Evolutionary conservation across 1,140 invertebrate species (phyloP), one percentile per base, ranked within the genome.

Genomic region (Mesaphorura yosii): DNA sequence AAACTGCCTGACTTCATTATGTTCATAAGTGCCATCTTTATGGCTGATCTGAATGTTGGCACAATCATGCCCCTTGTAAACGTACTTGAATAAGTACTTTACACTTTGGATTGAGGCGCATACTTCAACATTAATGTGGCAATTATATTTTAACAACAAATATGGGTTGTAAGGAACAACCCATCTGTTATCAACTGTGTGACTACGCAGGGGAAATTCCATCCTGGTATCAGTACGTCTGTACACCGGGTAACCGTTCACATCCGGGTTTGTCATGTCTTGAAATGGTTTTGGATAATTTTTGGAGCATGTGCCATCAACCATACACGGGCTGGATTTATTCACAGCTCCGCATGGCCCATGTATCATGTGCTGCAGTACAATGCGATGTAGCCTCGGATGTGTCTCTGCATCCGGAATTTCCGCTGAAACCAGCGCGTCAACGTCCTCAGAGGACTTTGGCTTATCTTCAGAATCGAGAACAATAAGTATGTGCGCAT

Each of bases 161-260:
- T 73, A 49, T 19, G 72, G 70, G 54, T 67, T 72, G 67, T 76
- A 76, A 53, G 73, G 73, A 38, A 75, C 73, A 51, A 76, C 61
- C 70, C 70, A 75, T 28, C 66, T 52, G 57, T 75, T 76, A 61
- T 74, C 70, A 37, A 73, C 63, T 38, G 23, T 3, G 27, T 28
- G 7, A 1, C 19, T 10, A 38, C 54, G 15, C 3, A 53, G 17
- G 19, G 19, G 25, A 19, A 34, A 20, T 0, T 22, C 45, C 6
- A 0, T 34, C 17, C 34, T 48, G 14, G 31, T 40, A 19, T 56
- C 19, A 7, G 49, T 34, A 28, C 60, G 41, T 1, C 65, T 20
- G 54, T 74, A 73, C 15, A 50, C 37, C 15, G 72, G 66, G 65
- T 71, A 75, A 41, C 68, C 69, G 58, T 69, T 64, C 37, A 63